phyloP scores from a whole-genome alignment of 2,113 vertebrate species.

The Rallus limicola region DNA sequence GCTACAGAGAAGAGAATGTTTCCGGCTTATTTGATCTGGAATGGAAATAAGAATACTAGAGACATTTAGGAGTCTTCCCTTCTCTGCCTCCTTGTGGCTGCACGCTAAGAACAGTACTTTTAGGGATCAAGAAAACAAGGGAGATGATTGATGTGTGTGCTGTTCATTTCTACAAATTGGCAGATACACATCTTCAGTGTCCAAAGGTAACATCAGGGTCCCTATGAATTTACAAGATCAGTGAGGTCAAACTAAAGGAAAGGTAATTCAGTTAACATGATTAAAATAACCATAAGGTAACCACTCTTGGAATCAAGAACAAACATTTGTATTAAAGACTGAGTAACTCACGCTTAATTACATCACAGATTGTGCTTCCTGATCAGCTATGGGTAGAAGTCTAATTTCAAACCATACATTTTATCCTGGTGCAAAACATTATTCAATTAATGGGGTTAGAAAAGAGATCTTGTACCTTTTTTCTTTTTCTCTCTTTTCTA shows the following conservation, averaged over 20 bases:
- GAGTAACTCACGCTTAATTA: not conserved
- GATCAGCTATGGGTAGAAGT: not conserved
- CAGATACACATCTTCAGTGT: not conserved
- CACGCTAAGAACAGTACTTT: not conserved
- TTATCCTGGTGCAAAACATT: not conserved
- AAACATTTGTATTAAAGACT: not conserved
- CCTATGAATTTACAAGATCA: not conserved
- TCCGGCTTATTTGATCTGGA: not conserved
- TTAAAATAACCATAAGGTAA: not conserved
- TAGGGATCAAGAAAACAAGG: not conserved
- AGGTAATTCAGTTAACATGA: not conserved
- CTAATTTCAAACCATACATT: not conserved
- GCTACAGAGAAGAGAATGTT: not conserved
- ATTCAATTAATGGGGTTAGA: not conserved
- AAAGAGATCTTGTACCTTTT: not conserved
- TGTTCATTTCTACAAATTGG: not conserved
- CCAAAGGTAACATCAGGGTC: not conserved
- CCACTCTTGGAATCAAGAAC: not conserved
- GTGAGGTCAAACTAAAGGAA: not conserved
- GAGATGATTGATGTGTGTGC: not conserved
- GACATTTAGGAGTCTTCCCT: not conserved
- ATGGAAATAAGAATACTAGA: not conserved
- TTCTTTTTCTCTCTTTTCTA: not conserved
- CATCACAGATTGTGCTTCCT: not conserved
- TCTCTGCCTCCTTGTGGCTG: not conserved